phyloP scores from a whole-genome alignment of 2,888 invertebrate genomes.

The Acanthopleura granulata region DNA sequence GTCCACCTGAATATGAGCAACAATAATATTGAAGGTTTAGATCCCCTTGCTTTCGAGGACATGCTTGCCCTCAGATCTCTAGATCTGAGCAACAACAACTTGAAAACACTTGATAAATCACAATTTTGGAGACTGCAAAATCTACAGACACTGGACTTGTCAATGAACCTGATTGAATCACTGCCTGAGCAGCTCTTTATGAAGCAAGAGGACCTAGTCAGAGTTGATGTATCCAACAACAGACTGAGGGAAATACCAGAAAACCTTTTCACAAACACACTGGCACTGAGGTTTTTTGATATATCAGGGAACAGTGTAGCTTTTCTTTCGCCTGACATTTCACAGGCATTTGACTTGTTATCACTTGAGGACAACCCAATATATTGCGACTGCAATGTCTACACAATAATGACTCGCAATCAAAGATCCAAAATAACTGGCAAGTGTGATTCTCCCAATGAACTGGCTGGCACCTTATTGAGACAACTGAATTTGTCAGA shows the following conservation, averaged over 20 bases:
- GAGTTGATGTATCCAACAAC: not conserved
- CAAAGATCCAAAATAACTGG: not conserved
- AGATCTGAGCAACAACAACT: not conserved
- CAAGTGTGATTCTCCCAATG: not conserved
- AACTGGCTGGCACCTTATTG: not conserved
- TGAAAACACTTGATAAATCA: not conserved
- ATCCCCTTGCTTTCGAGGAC: not conserved
- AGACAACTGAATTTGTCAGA: not conserved
- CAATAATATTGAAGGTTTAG: not conserved
- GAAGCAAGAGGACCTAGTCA: not conserved
- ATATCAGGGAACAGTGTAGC: not conserved
- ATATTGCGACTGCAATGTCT: constrained; percentile 5
- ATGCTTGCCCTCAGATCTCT: not conserved
- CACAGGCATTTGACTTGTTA: not conserved
- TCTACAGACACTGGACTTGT: not conserved
- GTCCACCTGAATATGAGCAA: not conserved
- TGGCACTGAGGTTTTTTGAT: constrained; percentile 3
- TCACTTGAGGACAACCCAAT: not conserved
- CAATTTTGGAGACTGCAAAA: not conserved
- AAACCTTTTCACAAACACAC: not conserved
- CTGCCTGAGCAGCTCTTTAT: not conserved
- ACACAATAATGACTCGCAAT: not conserved
- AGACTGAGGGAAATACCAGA: not conserved
- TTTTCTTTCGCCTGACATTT: not conserved
- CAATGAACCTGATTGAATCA: not conserved